phyloP scores from a whole-genome alignment of 2,797 vertebrate genomes.

The Cygnus olor region DNA sequence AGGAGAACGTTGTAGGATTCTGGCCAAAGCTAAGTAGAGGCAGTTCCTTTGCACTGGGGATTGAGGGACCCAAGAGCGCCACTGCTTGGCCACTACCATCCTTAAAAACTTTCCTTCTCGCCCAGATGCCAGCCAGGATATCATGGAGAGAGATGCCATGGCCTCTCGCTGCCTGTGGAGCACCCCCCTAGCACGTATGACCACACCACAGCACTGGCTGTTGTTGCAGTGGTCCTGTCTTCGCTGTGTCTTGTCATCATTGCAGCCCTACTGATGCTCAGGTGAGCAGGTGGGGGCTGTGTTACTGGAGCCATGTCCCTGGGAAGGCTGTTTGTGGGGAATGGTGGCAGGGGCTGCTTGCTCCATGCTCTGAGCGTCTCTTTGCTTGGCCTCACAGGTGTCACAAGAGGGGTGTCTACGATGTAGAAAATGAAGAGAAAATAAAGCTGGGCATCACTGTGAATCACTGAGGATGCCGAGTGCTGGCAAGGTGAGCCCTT shows the following conservation, averaged over 20 bases:
- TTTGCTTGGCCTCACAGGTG: conserved; percentile 82
- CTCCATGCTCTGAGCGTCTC: conserved; percentile 2
- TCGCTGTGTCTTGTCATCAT: conserved; percentile 94
- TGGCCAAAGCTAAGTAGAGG: background rate
- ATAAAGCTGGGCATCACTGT: conserved; percentile 91
- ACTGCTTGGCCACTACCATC: background rate
- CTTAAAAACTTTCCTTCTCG: background rate
- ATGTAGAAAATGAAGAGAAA: conserved; percentile 97
- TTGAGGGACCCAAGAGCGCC: background rate
- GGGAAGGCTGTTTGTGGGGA: fast-evolving
- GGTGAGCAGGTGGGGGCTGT: conserved; percentile 73
- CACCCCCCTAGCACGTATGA: conserved; percentile 82
- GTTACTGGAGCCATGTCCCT: fast-evolving
- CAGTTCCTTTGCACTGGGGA: fast-evolving
- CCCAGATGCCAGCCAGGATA: conserved; percentile 88
- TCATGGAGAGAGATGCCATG: conserved; percentile 90
- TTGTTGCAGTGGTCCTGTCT: conserved; percentile 92
- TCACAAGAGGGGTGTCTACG: conserved; percentile 94
- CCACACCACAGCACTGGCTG: conserved; percentile 91
- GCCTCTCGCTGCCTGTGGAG: conserved; percentile 82
- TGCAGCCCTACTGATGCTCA: conserved; percentile 90
- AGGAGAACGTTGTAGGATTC: background rate
- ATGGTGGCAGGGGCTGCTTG: background rate
- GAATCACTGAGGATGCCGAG: conserved; percentile 86
- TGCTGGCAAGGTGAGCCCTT: conserved; percentile 68